Percentiles rank a stretch among this genome's conserved stretches.
Conservation (phyloP, 2,888 invertebrate species). For the Pseudanteris insignis region DNA sequence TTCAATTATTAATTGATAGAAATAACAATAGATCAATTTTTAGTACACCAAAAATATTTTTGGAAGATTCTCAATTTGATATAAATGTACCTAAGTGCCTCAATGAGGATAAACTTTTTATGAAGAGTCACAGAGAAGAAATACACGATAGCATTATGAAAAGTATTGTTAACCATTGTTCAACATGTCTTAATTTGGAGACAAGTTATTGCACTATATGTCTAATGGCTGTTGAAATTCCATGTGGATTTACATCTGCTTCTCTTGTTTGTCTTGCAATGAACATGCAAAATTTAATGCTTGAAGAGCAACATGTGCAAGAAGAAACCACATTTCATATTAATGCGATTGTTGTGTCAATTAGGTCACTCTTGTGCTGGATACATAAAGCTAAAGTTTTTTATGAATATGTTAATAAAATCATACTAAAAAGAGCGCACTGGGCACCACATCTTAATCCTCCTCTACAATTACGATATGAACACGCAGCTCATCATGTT, state of each 20-base stretch:
- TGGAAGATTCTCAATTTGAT: slow-evolving; percentile 65
- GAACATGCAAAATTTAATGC: slow-evolving; percentile 70
- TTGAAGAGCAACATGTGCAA: slow-evolving; percentile 48
- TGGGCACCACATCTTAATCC: slow-evolving; percentile 75
- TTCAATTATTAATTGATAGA: slow-evolving; percentile 71
- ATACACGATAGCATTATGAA: slow-evolving; percentile 67
- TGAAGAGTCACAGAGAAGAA: slow-evolving; percentile 68
- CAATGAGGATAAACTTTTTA: slow-evolving; percentile 68
- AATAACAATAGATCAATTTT: slow-evolving; percentile 67
- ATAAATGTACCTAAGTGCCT: slow-evolving; percentile 65
- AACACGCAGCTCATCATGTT: slow-evolving; percentile 69
- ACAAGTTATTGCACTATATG: slow-evolving; percentile 70
- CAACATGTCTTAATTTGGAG: slow-evolving; percentile 68
- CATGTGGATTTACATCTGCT: slow-evolving; percentile 72
- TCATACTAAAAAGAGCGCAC: slow-evolving; percentile 70
- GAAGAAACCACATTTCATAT: slow-evolving; percentile 67
- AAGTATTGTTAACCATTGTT: slow-evolving; percentile 68
- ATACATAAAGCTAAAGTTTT: slow-evolving; percentile 71
- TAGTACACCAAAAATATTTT: slow-evolving; percentile 69
- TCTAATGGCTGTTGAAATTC: slow-evolving; percentile 70
- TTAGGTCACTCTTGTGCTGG: slow-evolving; percentile 74
- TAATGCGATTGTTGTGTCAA: slow-evolving; percentile 71
- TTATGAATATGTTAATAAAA: slow-evolving; percentile 70
- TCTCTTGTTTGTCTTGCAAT: slow-evolving; percentile 71
- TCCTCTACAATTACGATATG: slow-evolving; percentile 69